Evolutionary conservation across 2,113 vertebrate species (phyloP).

Genomic region (Albula glossodonta): DNA sequence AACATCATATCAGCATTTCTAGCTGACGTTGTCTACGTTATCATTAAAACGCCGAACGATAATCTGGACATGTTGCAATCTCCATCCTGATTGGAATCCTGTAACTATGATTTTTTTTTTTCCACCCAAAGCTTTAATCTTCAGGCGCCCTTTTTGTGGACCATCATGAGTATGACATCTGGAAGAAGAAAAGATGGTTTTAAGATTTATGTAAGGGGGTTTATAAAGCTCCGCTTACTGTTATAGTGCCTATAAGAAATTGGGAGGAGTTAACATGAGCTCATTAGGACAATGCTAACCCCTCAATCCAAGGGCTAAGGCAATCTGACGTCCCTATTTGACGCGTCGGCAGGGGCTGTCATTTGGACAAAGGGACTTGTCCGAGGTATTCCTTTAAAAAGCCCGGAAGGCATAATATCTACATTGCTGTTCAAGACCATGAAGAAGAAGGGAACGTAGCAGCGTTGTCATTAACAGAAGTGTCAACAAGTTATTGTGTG

Average conservation of each 20-base stretch:
- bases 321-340: conserved; percentile 61
- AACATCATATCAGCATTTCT: background rate
- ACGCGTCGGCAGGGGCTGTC: conserved; percentile 58
- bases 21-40: conserved; percentile 42
- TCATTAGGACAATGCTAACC: conserved; percentile 41
- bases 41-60: conserved; percentile 61
- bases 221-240: conserved; percentile 54
- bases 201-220: conserved; percentile 74
- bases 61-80: conserved; percentile 63
- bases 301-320: conserved; percentile 54
- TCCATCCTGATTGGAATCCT: conserved; percentile 59
- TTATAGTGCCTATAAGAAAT: conserved; percentile 42
- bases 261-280: conserved; percentile 54
- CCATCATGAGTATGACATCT: conserved; percentile 69
- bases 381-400: conserved; percentile 62
- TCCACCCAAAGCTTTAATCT: conserved; percentile 70
- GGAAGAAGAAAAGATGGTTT: conserved; percentile 71
- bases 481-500: background rate
- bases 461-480: background rate
- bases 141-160: conserved; percentile 30
- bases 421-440: conserved; percentile 35
- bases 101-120: conserved; percentile 67
- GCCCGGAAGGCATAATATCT: conserved; percentile 44
- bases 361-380: conserved; percentile 41
- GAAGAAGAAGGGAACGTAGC: background rate